These are phyloP conservation scores for Corella eumyota DNA, from an alignment of 23 tunicate species.

Conservation along the genomic window DNA sequence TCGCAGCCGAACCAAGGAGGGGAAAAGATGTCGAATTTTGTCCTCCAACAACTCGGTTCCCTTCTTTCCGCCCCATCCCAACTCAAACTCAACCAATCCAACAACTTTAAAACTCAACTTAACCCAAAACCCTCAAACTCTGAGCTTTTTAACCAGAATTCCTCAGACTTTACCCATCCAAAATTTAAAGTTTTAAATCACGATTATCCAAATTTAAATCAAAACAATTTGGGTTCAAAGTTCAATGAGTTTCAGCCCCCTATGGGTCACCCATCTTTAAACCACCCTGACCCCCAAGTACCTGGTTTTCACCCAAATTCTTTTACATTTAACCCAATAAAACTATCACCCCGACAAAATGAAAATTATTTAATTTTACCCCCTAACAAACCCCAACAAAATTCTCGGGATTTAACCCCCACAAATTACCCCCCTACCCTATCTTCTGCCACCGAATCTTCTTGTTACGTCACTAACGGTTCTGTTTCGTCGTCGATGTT, in stretches of 20 bases:
- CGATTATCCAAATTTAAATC: too few relatives aligned
- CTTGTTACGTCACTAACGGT: conserved; percentile 1
- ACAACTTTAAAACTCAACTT: too few relatives aligned
- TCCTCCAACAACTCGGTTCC: conserved; percentile 5
- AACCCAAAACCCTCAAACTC: not conserved
- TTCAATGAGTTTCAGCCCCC: too few relatives aligned
- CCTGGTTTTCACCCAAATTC: too few relatives aligned
- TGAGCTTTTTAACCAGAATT: not conserved
- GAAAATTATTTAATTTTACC: too few relatives aligned
- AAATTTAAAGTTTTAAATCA: too few relatives aligned
- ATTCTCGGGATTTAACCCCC: not conserved
- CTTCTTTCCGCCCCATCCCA: conserved; percentile 6
- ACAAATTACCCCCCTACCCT: not conserved
- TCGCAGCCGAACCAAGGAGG: not conserved
- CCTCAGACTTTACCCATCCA: too few relatives aligned
- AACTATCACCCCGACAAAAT: not conserved
- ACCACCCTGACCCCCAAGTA: too few relatives aligned
- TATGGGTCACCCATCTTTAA: too few relatives aligned
- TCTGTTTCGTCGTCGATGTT: conserved; percentile 38
- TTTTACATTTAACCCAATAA: not conserved
- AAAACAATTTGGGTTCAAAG: too few relatives aligned
- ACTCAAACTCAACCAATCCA: not conserved
- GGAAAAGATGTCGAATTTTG: not conserved
- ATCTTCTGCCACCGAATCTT: not conserved
- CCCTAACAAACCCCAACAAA: not conserved